phyloP scores from a whole-genome alignment of 2,888 invertebrate genomes.

The Cataglyphis cursor region DNA sequence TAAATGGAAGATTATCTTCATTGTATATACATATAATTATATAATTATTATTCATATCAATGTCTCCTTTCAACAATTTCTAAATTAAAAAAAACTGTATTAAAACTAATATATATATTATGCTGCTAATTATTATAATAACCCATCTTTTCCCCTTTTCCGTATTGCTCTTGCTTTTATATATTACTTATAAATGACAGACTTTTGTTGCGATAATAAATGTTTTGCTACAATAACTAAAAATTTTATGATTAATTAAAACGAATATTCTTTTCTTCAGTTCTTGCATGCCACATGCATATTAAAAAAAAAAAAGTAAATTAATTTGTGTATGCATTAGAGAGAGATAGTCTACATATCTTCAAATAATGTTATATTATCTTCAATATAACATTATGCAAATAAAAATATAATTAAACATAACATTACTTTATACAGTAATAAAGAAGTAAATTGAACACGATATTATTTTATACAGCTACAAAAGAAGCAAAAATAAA shows the following conservation, averaged over 20 bases:
- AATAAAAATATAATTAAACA: constrained; percentile 14
- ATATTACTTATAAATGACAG: background rate
- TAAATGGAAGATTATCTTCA: constrained; percentile 85
- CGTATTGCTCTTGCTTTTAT: background rate
- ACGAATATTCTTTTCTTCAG: background rate
- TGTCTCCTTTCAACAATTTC: constrained; percentile 93
- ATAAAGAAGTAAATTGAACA: constrained; percentile 7
- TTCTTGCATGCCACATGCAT: background rate
- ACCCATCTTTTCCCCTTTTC: constrained; percentile 44
- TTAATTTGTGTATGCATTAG: background rate
- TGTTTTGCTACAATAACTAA: constrained; percentile 4
- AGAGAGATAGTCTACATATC: background rate
- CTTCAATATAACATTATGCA: background rate
- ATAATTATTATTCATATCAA: constrained; percentile 91
- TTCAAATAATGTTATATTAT: background rate
- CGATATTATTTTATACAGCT: background rate
- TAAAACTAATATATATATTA: constrained; percentile 79
- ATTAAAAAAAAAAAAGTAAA: background rate
- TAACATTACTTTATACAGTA: background rate
- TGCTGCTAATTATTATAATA: constrained; percentile 55
- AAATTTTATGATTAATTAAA: constrained; percentile 1
- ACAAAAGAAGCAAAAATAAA: background rate
- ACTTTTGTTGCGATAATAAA: background rate
- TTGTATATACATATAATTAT: constrained; percentile 88
- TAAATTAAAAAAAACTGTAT: constrained; percentile 90